Base-by-base conservation (phyloP, 2,797 vertebrate genomes). In the Muraenolepis orangiensis region DNA sequence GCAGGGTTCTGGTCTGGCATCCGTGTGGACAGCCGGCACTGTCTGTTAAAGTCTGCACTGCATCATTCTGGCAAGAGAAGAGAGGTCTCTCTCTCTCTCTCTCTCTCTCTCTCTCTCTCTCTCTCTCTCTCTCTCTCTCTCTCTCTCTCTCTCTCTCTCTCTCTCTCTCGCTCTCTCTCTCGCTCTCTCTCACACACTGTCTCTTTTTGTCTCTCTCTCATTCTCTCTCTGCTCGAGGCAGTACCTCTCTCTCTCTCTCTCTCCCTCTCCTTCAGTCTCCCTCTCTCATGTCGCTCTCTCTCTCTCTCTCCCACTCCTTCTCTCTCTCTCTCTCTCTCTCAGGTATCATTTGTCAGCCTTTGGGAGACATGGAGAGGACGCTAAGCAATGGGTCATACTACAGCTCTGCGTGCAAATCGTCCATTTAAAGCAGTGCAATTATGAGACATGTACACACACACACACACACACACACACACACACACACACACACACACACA, bases 1-100 rank as follows among this genome's bases (percentile, higher is more conserved):
- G 40, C 73, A 79, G 83, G 88, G 85, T 23, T 70, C 80, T 85
- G 82, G 84, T 85, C 81, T 34, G 79, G 74, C 78, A 80, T 79
- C 80, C 71, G 12, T 77, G 38, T 32, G 13, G 34, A 72, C 78
- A 79, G 74, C 71, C 75, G 81, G 73, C 36, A 72, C 73, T 57
- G 51, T 67, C 76, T 66, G 67, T 30, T 42, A 18, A 73, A 64
- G 76, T 74, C 66, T 73, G 72, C 72, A 78, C 32, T 71, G 80
- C 86, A 88, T 89, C 86, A 86, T 77, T 84, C 86, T 85, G 80
- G 69, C 79, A 79, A 74, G 74, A 81, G 32, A 73, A 81, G 84
- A 28, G 70, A 29, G 80, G 83, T 75, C 82, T 75, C 88, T 91
- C 86, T 23, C 51, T 57, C 51, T 57, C 51, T 23, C 51, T 23